A percentile compares a stretch with the other conserved stretches of the same genome.
These are phyloP conservation scores for Macropus fuliginosus DNA, from an alignment of 2,797 vertebrate species.

Conservation along the genomic window DNA sequence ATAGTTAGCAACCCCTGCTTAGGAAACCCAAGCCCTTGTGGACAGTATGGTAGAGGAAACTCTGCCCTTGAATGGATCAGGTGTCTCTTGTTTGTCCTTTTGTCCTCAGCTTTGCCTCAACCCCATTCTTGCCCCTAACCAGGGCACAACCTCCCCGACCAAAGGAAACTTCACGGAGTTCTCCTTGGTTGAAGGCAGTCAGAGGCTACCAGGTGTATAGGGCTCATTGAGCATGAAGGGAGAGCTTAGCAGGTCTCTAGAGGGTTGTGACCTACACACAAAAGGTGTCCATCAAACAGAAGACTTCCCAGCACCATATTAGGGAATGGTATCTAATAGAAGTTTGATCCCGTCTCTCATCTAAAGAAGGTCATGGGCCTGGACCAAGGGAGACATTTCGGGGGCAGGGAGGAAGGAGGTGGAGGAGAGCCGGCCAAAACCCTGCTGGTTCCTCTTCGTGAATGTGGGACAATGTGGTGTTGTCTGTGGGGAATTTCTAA, in stretches of 20 bases:
- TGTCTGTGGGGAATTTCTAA: not conserved
- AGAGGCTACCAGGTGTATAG: not conserved
- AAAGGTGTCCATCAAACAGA: not conserved
- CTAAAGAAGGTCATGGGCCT: not conserved
- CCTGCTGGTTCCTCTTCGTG: not conserved
- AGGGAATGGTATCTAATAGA: not conserved
- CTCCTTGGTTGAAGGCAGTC: not conserved
- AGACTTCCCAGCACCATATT: not conserved
- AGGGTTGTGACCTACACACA: not conserved
- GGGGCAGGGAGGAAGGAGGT: not conserved
- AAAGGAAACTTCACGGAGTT: not conserved
- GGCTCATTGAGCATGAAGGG: not conserved
- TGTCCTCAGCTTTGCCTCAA: not conserved
- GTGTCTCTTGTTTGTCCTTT: not conserved
- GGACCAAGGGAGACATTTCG: not conserved
- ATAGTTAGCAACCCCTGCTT: not conserved
- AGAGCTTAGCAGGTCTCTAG: not conserved
- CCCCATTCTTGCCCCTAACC: not conserved
- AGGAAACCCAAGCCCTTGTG: not conserved
- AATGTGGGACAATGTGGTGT: not conserved
- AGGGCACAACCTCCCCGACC: not conserved
- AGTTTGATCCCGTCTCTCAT: not conserved
- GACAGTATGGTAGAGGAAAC: not conserved
- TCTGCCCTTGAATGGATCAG: slow-evolving; percentile 4
- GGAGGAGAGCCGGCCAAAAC: not conserved